Percentiles rank a stretch among this genome's conserved stretches.
These are phyloP conservation scores for Linnaemya tessellans DNA, from an alignment of 2,888 invertebrate species.

Conservation along the genomic window DNA sequence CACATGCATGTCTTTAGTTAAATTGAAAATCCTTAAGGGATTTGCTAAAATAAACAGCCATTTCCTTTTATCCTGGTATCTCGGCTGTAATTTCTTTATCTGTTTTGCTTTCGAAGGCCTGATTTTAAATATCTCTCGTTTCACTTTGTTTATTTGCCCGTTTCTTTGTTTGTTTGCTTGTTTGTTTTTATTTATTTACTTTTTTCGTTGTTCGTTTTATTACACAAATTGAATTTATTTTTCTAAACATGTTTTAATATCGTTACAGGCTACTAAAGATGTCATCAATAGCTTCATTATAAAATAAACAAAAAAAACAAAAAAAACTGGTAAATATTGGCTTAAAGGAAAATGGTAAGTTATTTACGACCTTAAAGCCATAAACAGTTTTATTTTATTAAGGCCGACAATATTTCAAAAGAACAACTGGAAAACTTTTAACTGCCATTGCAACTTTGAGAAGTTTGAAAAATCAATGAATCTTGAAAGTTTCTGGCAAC, in stretches of 20 bases:
- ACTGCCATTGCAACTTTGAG: background rate
- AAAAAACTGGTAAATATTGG: conserved; percentile 15
- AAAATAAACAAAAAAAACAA: background rate
- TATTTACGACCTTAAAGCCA: conserved; percentile 37
- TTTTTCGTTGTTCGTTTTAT: background rate
- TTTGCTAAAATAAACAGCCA: conserved; percentile 36
- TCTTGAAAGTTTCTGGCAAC: conserved; percentile 11
- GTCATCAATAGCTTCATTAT: conserved; percentile 69
- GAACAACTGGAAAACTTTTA: background rate
- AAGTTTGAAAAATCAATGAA: conserved; percentile 3
- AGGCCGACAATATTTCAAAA: background rate
- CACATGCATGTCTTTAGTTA: conserved; percentile 11
- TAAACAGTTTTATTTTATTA: conserved; percentile 35
- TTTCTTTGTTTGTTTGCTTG: conserved; percentile 6
- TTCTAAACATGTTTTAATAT: conserved; percentile 59
- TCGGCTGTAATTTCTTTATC: background rate
- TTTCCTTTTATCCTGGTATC: background rate
- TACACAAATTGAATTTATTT: conserved; percentile 68
- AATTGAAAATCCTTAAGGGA: conserved; percentile 59
- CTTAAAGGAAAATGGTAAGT: conserved; percentile 6
- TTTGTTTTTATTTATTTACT: conserved; percentile 18
- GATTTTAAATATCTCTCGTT: conserved; percentile 13
- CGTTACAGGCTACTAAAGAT: conserved; percentile 64
- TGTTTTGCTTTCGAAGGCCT: background rate
- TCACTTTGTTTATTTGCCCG: conserved; percentile 20